Conservation (phyloP, 2,888 invertebrate genomes). For the Patella pellucida region DNA sequence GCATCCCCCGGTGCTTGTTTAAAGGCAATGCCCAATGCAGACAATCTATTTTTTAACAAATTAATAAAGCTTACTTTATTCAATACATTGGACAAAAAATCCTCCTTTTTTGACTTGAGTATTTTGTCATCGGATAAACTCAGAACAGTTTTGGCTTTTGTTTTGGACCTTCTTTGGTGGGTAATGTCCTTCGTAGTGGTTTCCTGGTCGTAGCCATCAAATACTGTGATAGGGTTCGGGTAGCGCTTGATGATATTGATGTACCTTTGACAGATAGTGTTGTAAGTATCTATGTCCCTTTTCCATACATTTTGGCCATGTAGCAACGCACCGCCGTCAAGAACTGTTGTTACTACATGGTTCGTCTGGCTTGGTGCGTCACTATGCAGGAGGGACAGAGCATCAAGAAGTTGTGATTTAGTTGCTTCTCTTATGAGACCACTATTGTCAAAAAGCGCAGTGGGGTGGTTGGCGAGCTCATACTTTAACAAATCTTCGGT, state of each 20-base stretch:
- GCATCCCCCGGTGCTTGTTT: slow-evolving; percentile 25
- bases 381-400: slow-evolving; percentile 11
- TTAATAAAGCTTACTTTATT: slow-evolving; percentile 49
- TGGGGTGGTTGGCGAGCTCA: slow-evolving; percentile 30
- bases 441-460: slow-evolving; percentile 34
- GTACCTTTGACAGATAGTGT: slow-evolving; percentile 19
- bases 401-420: slow-evolving; percentile 35
- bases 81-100: slow-evolving; percentile 40
- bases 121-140: slow-evolving; percentile 34
- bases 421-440: slow-evolving; percentile 22
- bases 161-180: slow-evolving; percentile 27
- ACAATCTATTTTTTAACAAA: slow-evolving; percentile 23
- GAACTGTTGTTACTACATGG: slow-evolving; percentile 10
- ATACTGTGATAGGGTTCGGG: slow-evolving; percentile 29
- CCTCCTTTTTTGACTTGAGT: slow-evolving; percentile 40
- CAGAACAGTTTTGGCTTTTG: slow-evolving; percentile 27
- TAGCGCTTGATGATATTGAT: slow-evolving; percentile 17
- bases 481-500: slow-evolving; percentile 16
- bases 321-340: slow-evolving; percentile 33
- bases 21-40: too few species aligned
- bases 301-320: slow-evolving; percentile 24
- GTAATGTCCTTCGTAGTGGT: slow-evolving; percentile 34
- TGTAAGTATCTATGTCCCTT: slow-evolving; percentile 22
- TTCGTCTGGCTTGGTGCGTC: not conserved
- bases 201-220: slow-evolving; percentile 35